Conservation (phyloP, 2,797 vertebrate species). For the Anguilla megastoma region DNA sequence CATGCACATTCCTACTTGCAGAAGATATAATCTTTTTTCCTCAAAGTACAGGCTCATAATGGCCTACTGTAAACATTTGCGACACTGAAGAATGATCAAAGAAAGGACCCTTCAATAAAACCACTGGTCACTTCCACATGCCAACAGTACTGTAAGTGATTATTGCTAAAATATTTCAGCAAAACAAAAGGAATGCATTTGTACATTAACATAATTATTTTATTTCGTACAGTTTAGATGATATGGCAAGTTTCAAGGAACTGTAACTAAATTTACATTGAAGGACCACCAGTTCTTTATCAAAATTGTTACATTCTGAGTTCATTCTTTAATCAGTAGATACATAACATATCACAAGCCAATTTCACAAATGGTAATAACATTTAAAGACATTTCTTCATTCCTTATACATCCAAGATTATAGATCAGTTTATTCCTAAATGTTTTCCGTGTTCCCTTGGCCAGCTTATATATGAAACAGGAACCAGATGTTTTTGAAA, state of each 20-base stretch:
- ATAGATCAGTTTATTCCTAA: background rate
- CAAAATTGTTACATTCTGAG: background rate
- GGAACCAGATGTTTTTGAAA: slow-evolving; percentile 12
- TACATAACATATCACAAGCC: background rate
- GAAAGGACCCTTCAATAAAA: background rate
- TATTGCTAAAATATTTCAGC: background rate
- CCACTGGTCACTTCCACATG: background rate
- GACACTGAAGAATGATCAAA: background rate
- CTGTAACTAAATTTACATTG: background rate
- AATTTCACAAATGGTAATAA: background rate
- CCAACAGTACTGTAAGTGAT: background rate
- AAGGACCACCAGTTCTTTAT: background rate
- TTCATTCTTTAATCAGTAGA: background rate
- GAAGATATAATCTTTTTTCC: slow-evolving; percentile 2
- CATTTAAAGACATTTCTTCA: background rate
- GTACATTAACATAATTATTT: background rate
- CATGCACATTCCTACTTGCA: background rate
- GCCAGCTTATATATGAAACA: slow-evolving; percentile 12
- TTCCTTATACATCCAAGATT: background rate
- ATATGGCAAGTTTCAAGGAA: background rate
- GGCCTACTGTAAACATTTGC: background rate
- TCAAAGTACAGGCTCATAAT: background rate
- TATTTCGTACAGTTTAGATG: background rate
- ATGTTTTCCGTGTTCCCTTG: background rate
- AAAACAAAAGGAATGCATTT: background rate